Percentiles rank a stretch among this genome's conserved stretches.
phyloP scores from a whole-genome alignment of 2,113 vertebrate genomes.

The Chunga burmeisteri region DNA sequence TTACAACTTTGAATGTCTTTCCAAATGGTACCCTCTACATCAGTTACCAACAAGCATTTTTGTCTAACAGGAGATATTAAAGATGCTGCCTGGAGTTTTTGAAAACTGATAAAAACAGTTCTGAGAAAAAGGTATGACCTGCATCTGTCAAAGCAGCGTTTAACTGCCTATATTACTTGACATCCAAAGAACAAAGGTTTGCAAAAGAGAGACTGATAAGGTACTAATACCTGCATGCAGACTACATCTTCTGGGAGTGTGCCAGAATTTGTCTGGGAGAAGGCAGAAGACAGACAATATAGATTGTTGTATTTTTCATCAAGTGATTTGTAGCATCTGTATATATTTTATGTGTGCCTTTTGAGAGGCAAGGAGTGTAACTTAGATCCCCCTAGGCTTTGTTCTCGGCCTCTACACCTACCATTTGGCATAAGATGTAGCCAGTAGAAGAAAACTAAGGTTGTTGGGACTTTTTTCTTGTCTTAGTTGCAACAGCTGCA shows the following conservation, averaged over 20 bases:
- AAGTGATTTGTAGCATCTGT: conserved; percentile 67
- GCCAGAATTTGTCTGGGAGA: conserved; percentile 19
- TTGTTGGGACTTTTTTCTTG: conserved; percentile 35
- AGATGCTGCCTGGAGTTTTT: conserved; percentile 52
- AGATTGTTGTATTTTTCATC: conserved; percentile 58
- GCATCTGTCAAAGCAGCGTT: conserved; percentile 51
- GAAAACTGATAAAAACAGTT: conserved; percentile 53
- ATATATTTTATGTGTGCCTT: conserved; percentile 63
- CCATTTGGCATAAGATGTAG: conserved; percentile 69
- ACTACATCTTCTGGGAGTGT: conserved; percentile 48
- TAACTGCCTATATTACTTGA: conserved; percentile 63
- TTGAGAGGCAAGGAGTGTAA: conserved; percentile 54
- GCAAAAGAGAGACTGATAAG: conserved; percentile 27
- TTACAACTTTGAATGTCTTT: background rate
- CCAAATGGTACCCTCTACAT: background rate
- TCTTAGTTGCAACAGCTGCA: conserved; percentile 77
- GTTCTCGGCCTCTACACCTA: conserved; percentile 72
- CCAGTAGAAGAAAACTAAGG: conserved; percentile 64
- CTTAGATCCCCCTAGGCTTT: conserved; percentile 45
- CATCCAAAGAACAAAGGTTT: conserved; percentile 66
- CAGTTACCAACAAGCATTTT: conserved; percentile 44
- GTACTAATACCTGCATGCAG: conserved; percentile 56
- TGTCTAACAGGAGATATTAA: conserved; percentile 44
- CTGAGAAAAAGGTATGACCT: conserved; percentile 43
- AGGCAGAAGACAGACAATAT: background rate